A percentile compares a stretch with the other conserved stretches of the same genome.
Evolutionary conservation across 2,888 invertebrate genomes (phyloP).

Genomic region (Pegoplata infirma): DNA sequence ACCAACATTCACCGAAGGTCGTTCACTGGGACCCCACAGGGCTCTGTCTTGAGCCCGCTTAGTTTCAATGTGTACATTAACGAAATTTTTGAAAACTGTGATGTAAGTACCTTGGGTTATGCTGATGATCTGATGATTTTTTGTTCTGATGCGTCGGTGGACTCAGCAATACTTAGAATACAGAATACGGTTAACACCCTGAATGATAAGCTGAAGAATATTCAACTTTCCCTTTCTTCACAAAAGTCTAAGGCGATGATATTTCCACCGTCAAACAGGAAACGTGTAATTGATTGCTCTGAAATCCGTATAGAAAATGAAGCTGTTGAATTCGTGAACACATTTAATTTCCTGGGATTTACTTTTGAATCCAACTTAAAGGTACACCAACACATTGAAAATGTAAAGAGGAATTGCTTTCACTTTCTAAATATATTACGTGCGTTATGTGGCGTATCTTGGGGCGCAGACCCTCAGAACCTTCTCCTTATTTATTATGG

Average conservation of each 20-base stretch:
- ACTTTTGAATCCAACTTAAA: not conserved
- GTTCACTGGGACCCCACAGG: constrained; percentile 19
- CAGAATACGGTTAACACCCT: not conserved
- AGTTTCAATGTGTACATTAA: constrained; percentile 31
- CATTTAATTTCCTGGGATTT: constrained; percentile 25
- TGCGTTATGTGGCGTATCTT: constrained; percentile 6
- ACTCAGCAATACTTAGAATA: not conserved
- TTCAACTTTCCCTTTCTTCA: constrained; percentile 5
- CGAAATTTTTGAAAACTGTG: not conserved
- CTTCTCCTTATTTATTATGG: not conserved
- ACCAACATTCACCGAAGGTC: not conserved
- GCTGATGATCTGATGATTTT: constrained; percentile 20
- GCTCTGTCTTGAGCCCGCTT: constrained; percentile 10
- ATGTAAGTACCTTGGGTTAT: not conserved
- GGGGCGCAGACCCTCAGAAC: not conserved
- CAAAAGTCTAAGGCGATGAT: constrained; percentile 11
- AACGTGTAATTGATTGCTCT: not conserved
- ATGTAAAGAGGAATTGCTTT: not conserved
- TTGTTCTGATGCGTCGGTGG: not conserved
- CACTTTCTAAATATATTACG: constrained; percentile 8
- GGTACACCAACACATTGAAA: not conserved
- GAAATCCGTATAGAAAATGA: not conserved
- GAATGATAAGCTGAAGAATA: not conserved
- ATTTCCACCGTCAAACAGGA: not conserved
- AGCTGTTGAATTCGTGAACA: not conserved